Evolutionary conservation across 35 echinoderm and acorn worm genomes (phyloP).

Genomic region (Stichopus chloronotus): DNA sequence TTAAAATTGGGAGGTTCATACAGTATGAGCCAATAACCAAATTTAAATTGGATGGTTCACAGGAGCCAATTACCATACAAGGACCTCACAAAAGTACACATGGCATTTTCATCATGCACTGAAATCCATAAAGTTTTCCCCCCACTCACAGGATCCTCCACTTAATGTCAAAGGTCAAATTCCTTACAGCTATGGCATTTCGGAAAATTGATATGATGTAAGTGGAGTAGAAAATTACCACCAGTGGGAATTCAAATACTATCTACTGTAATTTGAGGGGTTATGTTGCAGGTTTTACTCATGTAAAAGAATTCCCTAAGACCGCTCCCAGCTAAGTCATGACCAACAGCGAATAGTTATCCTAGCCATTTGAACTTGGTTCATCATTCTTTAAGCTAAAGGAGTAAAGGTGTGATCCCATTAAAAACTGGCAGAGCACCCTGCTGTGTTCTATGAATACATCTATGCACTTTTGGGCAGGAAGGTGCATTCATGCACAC

Average conservation of each 20-base stretch:
- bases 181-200: constrained; percentile 14
- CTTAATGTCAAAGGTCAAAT: constrained; percentile 21
- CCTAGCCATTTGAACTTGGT: background rate
- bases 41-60: too few relatives aligned
- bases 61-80: too few relatives aligned
- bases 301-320: background rate
- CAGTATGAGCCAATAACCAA: too few relatives aligned
- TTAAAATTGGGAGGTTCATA: too few relatives aligned
- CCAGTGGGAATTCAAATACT: background rate
- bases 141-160: too few relatives aligned
- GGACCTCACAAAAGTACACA: too few relatives aligned
- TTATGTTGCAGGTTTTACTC: background rate
- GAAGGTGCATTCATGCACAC: background rate
- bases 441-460: background rate
- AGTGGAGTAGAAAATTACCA: constrained; percentile 36
- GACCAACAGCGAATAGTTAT: background rate
- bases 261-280: too few relatives aligned
- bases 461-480: background rate
- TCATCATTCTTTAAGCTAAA: background rate
- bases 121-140: too few relatives aligned
- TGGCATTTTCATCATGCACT: too few relatives aligned
- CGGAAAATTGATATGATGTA: constrained; percentile 42
- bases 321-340: background rate
- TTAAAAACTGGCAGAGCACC: background rate
- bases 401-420: background rate